Percentiles rank a stretch among this genome's conserved stretches.
Evolutionary conservation across 2,797 vertebrate genomes (phyloP).

Genomic region (Neosilurus hyrtlii): DNA sequence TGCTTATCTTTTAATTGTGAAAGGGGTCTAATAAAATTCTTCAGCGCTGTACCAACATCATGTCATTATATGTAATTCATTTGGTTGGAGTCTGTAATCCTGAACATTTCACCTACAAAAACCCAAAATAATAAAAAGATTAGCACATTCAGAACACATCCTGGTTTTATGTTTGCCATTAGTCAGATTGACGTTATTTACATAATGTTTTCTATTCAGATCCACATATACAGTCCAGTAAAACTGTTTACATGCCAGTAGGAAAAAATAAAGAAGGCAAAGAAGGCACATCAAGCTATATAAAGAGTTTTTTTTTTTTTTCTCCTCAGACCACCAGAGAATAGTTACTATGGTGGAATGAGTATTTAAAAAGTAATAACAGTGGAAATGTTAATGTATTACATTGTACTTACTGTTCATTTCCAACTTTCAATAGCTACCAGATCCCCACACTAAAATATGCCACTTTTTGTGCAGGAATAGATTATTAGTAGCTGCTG

Average conservation of each 20-base stretch:
- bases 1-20: too few relatives aligned
- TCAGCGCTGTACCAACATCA: background rate
- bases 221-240: background rate
- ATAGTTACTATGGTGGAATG: background rate
- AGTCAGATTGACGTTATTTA: too few relatives aligned
- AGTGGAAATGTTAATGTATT: background rate
- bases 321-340: background rate
- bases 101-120: background rate
- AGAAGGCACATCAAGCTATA: too few relatives aligned
- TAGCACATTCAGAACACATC: background rate
- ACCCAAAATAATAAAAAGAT: background rate
- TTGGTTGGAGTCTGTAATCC: background rate
- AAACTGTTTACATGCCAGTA: background rate
- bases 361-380: background rate
- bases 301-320: too few relatives aligned
- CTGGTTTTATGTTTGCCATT: background rate
- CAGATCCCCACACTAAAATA: background rate
- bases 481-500: background rate
- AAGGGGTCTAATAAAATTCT: too few relatives aligned
- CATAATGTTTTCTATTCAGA: background rate
- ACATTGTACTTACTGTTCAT: background rate
- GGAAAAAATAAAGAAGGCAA: background rate
- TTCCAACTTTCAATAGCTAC: background rate
- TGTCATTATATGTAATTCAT: background rate
- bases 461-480: background rate